phyloP scores from a whole-genome alignment of 1,140 invertebrate species.

The Tribolium madens region DNA sequence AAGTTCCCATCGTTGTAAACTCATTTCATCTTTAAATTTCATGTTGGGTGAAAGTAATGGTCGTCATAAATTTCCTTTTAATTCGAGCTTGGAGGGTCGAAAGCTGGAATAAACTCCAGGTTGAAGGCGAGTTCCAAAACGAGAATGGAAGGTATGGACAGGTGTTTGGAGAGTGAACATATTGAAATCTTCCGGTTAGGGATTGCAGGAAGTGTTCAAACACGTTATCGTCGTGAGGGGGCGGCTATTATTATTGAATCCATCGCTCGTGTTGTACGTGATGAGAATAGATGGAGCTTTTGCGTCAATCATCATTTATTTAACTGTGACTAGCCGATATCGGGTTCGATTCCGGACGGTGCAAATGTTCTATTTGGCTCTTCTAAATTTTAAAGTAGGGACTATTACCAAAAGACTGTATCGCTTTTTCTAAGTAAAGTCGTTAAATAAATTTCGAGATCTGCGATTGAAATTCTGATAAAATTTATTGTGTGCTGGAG shows the following conservation, averaged over 20 bases:
- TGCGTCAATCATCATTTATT: constrained; percentile 33
- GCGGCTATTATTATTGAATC: constrained; percentile 39
- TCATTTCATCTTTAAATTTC: constrained; percentile 15
- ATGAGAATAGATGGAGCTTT: constrained; percentile 33
- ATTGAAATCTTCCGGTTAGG: constrained; percentile 47
- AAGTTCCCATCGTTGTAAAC: neutral
- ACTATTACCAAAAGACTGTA: neutral
- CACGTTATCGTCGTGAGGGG: constrained; percentile 41
- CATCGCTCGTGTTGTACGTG: constrained; percentile 28
- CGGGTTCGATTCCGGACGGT: neutral
- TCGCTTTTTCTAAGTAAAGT: neutral
- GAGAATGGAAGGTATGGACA: constrained; percentile 31
- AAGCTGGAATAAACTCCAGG: constrained; percentile 18
- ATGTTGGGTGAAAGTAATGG: constrained; percentile 3
- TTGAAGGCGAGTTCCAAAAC: constrained; percentile 24
- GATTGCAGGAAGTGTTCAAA: constrained; percentile 48
- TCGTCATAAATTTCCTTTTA: constrained; percentile 22
- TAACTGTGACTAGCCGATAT: neutral
- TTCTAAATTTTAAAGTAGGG: neutral
- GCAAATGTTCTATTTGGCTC: neutral
- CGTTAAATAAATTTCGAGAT: neutral
- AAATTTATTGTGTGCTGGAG: constrained; percentile 17
- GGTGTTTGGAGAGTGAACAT: constrained; percentile 34
- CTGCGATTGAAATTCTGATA: neutral
- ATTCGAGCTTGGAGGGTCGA: constrained; percentile 14